Percentiles rank a stretch among this genome's conserved stretches.
Conservation (phyloP, 2,113 vertebrate species). For the Calidris pygmaea region DNA sequence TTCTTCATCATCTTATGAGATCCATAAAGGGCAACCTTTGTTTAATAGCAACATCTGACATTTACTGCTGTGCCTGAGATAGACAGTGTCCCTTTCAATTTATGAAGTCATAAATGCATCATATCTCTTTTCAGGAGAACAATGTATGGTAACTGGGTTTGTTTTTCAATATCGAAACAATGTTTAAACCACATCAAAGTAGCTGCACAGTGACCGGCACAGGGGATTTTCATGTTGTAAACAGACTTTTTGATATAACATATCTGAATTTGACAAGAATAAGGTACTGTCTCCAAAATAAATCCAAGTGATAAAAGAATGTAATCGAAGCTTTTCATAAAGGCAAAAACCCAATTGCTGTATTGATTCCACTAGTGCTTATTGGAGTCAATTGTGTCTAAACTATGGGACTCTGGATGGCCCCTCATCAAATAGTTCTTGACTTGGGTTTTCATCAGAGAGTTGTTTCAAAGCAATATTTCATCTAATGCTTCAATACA, state of each 20-base stretch:
- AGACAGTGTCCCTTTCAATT: slow-evolving; percentile 42
- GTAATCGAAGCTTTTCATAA: neutral
- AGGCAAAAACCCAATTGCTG: neutral
- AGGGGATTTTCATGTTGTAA: neutral
- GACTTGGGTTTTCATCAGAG: neutral
- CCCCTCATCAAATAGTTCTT: neutral
- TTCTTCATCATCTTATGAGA: slow-evolving; percentile 13
- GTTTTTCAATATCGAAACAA: slow-evolving; percentile 23
- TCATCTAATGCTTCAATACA: neutral
- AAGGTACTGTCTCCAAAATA: neutral
- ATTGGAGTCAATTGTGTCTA: neutral
- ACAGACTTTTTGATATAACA: neutral
- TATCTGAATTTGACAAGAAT: neutral
- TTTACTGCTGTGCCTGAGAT: slow-evolving; percentile 54
- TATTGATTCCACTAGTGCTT: neutral
- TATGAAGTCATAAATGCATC: slow-evolving; percentile 42
- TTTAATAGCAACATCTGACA: slow-evolving; percentile 70
- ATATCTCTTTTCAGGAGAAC: slow-evolving; percentile 7
- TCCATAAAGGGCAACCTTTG: slow-evolving; percentile 66
- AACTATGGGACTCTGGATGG: neutral
- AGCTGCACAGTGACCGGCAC: neutral
- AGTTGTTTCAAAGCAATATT: neutral
- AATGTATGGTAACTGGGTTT: neutral
- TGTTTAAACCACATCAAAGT: neutral
- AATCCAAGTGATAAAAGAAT: neutral